A percentile compares a stretch with the other conserved stretches of the same genome.
phyloP scores from a whole-genome alignment of 37 sponge, comb jelly and placozoan species.

The Oopsacas minuta region DNA sequence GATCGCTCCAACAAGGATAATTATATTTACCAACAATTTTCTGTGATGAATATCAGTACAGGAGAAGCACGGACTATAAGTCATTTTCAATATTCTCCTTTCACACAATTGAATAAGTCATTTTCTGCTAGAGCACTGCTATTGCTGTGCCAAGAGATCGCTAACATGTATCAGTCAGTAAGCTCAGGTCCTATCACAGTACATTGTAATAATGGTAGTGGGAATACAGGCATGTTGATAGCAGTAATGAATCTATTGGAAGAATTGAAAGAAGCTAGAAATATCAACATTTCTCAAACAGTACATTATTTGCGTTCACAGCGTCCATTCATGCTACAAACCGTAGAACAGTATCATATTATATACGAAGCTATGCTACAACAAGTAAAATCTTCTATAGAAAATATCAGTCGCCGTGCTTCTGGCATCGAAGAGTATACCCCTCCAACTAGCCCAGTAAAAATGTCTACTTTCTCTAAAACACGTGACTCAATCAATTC shows the following conservation, averaged over 20 bases:
- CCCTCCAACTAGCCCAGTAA: not conserved
- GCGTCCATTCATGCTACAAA: not conserved
- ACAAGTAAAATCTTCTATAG: not conserved
- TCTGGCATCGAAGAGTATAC: not conserved
- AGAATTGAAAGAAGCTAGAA: not conserved
- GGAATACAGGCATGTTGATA: not conserved
- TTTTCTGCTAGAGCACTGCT: conserved; percentile 42
- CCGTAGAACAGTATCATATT: not conserved
- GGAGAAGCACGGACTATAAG: not conserved
- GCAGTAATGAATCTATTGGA: conserved; percentile 1
- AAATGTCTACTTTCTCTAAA: not conserved
- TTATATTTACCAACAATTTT: not conserved
- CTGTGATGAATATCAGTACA: not conserved
- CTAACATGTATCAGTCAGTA: conserved; percentile 39
- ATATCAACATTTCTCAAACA: not conserved
- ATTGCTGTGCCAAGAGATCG: conserved; percentile 61
- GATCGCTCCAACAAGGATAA: not conserved
- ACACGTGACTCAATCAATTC: not conserved
- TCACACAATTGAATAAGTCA: conserved; percentile 71
- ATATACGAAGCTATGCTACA: not conserved
- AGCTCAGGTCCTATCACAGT: not conserved
- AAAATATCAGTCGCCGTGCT: not conserved
- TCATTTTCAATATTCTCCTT: conserved; percentile 69
- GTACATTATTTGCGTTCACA: conserved; percentile 4
- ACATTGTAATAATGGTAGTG: not conserved